A percentile compares a stretch with the other conserved stretches of the same genome.
These are phyloP conservation scores for Polydrusus cervinus DNA, from an alignment of 2,888 invertebrate species.

Conservation along the genomic window DNA sequence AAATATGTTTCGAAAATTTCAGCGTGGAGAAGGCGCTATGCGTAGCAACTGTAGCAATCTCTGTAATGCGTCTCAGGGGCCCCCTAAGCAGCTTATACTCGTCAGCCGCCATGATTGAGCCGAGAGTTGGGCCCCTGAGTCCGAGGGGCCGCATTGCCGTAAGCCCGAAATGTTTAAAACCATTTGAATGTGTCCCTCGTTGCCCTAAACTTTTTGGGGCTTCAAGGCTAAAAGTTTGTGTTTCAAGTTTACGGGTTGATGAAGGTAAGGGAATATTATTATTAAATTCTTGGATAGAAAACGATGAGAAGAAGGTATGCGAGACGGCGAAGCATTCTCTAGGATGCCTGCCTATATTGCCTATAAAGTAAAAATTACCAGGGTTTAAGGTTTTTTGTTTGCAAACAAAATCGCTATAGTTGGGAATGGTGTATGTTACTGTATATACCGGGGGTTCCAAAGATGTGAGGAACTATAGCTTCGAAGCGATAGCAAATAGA, in stretches of 20 bases:
- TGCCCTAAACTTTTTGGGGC: slow-evolving; percentile 41
- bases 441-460: too few species aligned
- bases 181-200: slow-evolving; percentile 53
- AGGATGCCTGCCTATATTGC: not conserved
- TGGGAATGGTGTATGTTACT: too few species aligned
- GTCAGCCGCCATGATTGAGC: slow-evolving; percentile 55
- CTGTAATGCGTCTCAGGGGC: slow-evolving; percentile 52
- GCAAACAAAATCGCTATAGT: too few species aligned
- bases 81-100: slow-evolving; percentile 56
- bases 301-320: slow-evolving; percentile 4
- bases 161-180: slow-evolving; percentile 52
- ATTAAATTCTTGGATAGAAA: slow-evolving; percentile 13
- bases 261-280: slow-evolving; percentile 23
- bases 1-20: slow-evolving; percentile 36
- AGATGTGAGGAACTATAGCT: too few species aligned
- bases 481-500: too few species aligned
- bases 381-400: not conserved
- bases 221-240: slow-evolving; percentile 27
- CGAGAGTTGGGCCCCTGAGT: slow-evolving; percentile 37
- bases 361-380: not conserved
- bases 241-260: slow-evolving; percentile 21
- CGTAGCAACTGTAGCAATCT: slow-evolving; percentile 52
- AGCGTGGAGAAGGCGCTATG: slow-evolving; percentile 25
- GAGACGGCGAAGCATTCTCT: not conserved
- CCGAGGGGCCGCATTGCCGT: slow-evolving; percentile 42